These are phyloP conservation scores for Pseudopleuronectes americanus DNA, from an alignment of 2,797 vertebrate species.

Conservation along the genomic window DNA sequence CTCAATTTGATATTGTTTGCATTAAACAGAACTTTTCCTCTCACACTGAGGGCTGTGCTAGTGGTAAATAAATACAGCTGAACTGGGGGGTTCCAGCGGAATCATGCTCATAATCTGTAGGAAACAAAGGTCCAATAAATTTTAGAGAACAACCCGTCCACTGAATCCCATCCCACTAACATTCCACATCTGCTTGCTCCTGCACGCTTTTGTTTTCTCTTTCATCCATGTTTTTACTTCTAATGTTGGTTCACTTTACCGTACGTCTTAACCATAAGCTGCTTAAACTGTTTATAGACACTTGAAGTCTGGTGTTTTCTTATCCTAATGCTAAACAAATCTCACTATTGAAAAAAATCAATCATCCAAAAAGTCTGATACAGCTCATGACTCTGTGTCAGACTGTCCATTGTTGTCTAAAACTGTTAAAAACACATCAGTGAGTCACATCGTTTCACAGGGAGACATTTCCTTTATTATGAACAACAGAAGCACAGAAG, in stretches of 20 bases:
- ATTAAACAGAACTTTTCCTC: slow-evolving; percentile 18
- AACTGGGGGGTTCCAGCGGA: slow-evolving; percentile 13
- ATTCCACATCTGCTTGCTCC: slow-evolving; percentile 40
- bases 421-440: not conserved
- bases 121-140: slow-evolving; percentile 43
- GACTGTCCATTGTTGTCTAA: not conserved
- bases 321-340: no score
- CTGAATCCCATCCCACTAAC: slow-evolving; percentile 34
- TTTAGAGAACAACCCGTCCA: slow-evolving; percentile 11
- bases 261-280: not conserved
- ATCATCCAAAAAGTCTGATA: not conserved
- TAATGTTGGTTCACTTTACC: not conserved
- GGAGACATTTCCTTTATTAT: not conserved
- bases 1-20: slow-evolving; percentile 5
- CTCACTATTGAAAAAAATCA: not conserved
- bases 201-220: not conserved
- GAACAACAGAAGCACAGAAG: not conserved
- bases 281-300: not conserved
- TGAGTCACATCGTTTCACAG: slow-evolving; percentile 6
- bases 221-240: not conserved
- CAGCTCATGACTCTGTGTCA: not conserved
- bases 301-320: not conserved
- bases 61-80: slow-evolving; percentile 37
- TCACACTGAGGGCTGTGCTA: not conserved
- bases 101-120: slow-evolving; percentile 10